These are phyloP conservation scores for Acanthoscelides obtectus DNA, from an alignment of 2,888 invertebrate species.

Conservation along the genomic window DNA sequence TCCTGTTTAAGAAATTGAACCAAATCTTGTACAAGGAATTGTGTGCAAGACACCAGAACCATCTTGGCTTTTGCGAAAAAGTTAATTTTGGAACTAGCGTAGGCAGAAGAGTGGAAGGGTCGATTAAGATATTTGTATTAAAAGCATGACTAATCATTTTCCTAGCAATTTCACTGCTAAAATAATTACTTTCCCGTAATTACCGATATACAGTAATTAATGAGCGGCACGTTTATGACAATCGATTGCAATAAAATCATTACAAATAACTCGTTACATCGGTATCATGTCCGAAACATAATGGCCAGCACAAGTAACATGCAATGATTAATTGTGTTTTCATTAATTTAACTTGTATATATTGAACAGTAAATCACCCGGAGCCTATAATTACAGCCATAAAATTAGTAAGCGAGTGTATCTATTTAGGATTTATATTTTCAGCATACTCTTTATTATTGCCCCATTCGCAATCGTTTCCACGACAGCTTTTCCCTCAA, in stretches of 20 bases:
- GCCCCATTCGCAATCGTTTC: not conserved
- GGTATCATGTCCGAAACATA: conserved; percentile 17
- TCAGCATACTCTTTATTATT: not conserved
- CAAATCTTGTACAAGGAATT: too few relatives aligned
- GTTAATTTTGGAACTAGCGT: too few relatives aligned
- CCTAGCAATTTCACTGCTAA: not conserved
- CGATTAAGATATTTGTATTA: not conserved
- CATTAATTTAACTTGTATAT: not conserved
- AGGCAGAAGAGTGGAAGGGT: too few relatives aligned
- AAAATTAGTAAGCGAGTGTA: not conserved
- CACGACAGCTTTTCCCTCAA: too few relatives aligned
- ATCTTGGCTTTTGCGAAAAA: too few relatives aligned
- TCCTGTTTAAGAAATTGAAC: too few relatives aligned
- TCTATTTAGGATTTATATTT: not conserved
- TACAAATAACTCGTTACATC: conserved; percentile 17
- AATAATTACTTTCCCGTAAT: not conserved
- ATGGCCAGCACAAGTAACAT: conserved; percentile 3
- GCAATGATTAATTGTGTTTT: not conserved
- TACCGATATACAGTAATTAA: conserved; percentile 6
- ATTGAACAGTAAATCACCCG: not conserved
- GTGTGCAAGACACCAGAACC: too few relatives aligned
- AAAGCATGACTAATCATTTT: not conserved
- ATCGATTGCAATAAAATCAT: conserved; percentile 16
- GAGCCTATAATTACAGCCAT: not conserved
- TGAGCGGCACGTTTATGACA: conserved; percentile 16